Percentiles rank a stretch among this genome's conserved stretches.
Conservation (phyloP, 2,113 vertebrate genomes). For the Nothocercus nigrocapillus region DNA sequence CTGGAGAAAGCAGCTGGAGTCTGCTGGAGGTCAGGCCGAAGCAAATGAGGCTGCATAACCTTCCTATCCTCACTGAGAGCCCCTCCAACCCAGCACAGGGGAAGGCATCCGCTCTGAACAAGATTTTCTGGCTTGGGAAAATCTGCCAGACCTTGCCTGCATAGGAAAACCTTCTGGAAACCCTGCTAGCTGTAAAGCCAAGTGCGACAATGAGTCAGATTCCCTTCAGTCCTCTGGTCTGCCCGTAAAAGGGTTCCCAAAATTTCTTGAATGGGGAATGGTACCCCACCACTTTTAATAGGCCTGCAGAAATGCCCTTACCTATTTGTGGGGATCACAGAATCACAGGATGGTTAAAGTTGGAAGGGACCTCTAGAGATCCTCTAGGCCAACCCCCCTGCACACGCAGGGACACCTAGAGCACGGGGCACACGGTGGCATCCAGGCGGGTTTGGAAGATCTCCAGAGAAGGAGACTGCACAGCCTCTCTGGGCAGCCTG, state of each 20-base stretch:
- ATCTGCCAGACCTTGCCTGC: background rate
- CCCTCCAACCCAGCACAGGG: rapidly evolving
- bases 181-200: background rate
- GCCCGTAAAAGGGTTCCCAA: background rate
- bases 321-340: background rate
- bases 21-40: background rate
- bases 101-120: background rate
- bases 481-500: no score
- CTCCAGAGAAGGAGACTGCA: no score
- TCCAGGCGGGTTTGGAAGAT: no score
- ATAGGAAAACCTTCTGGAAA: background rate
- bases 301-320: background rate
- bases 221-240: background rate
- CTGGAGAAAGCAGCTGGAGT: background rate
- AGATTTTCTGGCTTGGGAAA: background rate
- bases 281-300: background rate
- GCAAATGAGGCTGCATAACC: background rate
- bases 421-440: no score
- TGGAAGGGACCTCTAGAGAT: no score
- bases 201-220: background rate
- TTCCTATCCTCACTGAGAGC: background rate
- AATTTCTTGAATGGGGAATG: background rate
- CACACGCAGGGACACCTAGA: no score
- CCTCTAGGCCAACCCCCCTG: no score
- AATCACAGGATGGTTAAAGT: no score